Conservation (phyloP, 2,113 vertebrate species). For the Dromas ardeola region DNA sequence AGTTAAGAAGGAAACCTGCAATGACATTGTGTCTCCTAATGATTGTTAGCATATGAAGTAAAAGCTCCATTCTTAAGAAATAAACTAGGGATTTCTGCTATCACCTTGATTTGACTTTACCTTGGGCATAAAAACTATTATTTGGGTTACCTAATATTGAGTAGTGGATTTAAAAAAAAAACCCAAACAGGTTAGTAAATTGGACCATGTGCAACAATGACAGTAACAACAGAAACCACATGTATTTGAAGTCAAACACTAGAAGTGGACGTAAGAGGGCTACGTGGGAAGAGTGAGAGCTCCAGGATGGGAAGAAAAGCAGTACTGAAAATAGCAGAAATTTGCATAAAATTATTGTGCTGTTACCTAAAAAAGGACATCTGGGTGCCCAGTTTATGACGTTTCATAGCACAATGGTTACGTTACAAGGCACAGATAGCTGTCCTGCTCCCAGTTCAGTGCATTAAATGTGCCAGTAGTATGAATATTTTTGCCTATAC, state of each 20-base stretch:
- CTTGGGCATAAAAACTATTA: neutral
- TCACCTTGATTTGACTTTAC: neutral
- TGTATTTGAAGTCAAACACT: neutral
- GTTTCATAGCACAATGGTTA: accelerated
- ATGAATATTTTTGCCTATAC: neutral
- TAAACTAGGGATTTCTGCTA: neutral
- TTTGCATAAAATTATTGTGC: neutral
- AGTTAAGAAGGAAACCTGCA: neutral
- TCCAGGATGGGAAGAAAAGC: neutral
- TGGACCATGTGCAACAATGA: neutral
- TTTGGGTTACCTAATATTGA: neutral
- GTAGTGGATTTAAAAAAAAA: neutral
- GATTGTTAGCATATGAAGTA: neutral
- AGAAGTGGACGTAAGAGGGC: neutral
- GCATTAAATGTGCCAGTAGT: neutral
- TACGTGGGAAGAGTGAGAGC: neutral
- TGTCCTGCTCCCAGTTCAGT: neutral
- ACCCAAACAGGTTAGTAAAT: neutral
- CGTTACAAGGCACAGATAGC: neutral
- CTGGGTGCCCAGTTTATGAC: neutral
- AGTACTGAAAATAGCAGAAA: neutral
- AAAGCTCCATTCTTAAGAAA: neutral
- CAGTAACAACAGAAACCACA: neutral
- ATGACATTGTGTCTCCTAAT: neutral
- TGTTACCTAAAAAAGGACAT: neutral